A percentile compares a stretch with the other conserved stretches of the same genome.
Evolutionary conservation across 2,888 invertebrate genomes (phyloP).

Genomic region (Therioaphis trifolii): DNA sequence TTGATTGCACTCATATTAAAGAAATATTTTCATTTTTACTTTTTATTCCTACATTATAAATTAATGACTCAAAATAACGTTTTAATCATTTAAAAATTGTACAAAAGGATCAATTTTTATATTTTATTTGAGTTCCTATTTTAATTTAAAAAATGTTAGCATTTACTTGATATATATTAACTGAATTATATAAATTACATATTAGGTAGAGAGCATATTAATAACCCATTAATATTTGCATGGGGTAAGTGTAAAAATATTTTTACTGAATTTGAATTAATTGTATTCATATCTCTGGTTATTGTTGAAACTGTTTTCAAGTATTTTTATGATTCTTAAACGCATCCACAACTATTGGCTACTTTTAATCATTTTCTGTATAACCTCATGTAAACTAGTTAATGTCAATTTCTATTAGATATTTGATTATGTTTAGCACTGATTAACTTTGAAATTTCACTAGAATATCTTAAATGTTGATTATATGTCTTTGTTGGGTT

Average conservation of each 20-base stretch:
- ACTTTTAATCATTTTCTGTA: background rate
- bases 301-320: background rate
- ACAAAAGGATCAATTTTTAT: background rate
- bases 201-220: background rate
- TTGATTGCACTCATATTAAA: background rate
- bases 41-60: background rate
- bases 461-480: background rate
- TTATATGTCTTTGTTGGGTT: background rate
- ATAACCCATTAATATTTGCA: background rate
- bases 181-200: background rate
- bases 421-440: background rate
- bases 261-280: background rate
- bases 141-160: background rate
- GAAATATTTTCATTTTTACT: background rate
- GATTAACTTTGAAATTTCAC: background rate
- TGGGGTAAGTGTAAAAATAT: background rate
- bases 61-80: background rate
- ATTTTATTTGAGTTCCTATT: background rate
- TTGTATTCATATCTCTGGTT: background rate
- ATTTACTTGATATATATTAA: background rate
- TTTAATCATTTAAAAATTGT: background rate
- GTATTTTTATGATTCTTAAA: conserved; percentile 2
- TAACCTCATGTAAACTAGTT: background rate
- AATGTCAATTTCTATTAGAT: background rate
- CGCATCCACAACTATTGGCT: background rate